Evolutionary conservation across 2,113 vertebrate genomes (phyloP).

Genomic region (Redunca redunca): DNA sequence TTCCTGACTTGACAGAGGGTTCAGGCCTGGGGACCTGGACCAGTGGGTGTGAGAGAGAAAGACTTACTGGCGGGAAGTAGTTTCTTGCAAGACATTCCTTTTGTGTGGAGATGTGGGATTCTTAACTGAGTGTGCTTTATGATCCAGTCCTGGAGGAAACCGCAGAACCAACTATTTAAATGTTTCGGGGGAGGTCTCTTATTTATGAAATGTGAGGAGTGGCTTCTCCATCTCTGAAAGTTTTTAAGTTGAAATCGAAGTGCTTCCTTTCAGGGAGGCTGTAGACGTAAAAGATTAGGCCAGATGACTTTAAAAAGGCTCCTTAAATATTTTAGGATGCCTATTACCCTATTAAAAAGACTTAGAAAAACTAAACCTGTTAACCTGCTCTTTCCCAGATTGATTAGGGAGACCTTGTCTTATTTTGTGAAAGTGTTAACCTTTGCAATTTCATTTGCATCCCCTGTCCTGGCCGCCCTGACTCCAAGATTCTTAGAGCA

Average conservation of each 20-base stretch:
- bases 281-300: neutral
- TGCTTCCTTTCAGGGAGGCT: neutral
- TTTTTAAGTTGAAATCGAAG: constrained; percentile 19
- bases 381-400: neutral
- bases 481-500: neutral
- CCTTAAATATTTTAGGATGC: neutral
- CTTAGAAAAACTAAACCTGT: neutral
- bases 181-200: neutral
- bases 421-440: neutral
- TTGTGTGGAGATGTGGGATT: neutral
- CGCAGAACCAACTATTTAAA: neutral
- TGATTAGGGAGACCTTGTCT: neutral
- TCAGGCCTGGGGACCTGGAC: neutral
- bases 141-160: neutral
- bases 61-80: neutral
- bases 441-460: neutral
- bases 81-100: neutral
- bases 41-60: neutral
- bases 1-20: neutral
- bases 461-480: neutral
- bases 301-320: neutral
- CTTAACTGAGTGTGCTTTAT: neutral
- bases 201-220: neutral
- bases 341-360: neutral
- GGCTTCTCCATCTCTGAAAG: neutral